Base-by-base conservation (phyloP, 1,140 invertebrate genomes). In the Lethocerus indicus region DNA sequence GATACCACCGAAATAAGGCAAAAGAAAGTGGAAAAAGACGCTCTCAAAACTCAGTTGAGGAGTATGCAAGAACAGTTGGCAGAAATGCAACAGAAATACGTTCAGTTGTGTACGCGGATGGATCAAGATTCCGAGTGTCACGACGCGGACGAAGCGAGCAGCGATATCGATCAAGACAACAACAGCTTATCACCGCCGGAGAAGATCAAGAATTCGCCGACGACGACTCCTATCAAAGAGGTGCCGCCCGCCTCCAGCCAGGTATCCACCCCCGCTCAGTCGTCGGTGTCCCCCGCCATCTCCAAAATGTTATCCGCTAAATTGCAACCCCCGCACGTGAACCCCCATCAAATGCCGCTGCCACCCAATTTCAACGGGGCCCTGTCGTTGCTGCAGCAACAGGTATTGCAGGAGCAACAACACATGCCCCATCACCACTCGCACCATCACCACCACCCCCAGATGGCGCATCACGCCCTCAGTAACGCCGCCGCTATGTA, bases 21-120 rank as follows among this genome's bases (percentile, higher is more conserved):
- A 61, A 87, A 87, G 65, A 73, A 82, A 45, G 81, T 83, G 51
- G 82, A 86, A 63, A 87, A 87, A 64, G 83, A 84, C 61, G 78
- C 79, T 32, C 70, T 91, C 2, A 84, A 88, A 64, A 79, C 77
- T 49, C 87, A 92, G 67, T 66, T 91, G 58, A 75, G 84, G 44
- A 80, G 79, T 42, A 79, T 92, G 73, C 85, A 90, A 68, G 81
- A 89, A 58, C 87, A 92, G 64, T 66, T 92, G 48, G 84, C 83
- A 2, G 79, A 80, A 60, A 90, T 93, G 79, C 85, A 90, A 67
- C 83, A 89, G 62, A 86, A 87, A 60, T 92, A 91, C 63, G 74
- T 83, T 58, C 82, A 89, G 62, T 67, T 90, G 55, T 87, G 82
- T 63, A 85, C 79, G 60, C 71, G 84, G 58, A 84, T 87, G 76